These are phyloP conservation scores for Hydractinia symbiolongicarpus DNA, from an alignment of 30 jellyfish, hydroid and myxozoan genomes.

Conservation along the genomic window DNA sequence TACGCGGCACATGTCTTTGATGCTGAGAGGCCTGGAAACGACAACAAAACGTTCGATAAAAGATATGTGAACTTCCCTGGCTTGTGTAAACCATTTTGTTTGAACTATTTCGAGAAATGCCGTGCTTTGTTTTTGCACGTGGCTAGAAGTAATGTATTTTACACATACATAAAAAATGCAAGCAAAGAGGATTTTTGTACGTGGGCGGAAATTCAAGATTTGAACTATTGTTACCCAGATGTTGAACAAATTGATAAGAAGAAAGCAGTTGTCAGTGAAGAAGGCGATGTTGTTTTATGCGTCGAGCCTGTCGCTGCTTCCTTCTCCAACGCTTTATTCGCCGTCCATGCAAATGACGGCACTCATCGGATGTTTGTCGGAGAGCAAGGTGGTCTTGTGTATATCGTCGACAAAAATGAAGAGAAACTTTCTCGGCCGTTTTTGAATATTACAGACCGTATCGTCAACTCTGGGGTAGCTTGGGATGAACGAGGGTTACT, in stretches of 20 bases:
- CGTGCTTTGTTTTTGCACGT: constrained; percentile 32
- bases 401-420: constrained; percentile 34
- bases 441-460: constrained; percentile 45
- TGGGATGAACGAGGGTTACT: constrained; percentile 98
- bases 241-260: constrained; percentile 4
- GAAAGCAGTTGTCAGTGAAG: background rate
- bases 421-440: constrained; percentile 42
- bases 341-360: constrained; percentile 80
- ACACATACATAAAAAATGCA: constrained; percentile 22
- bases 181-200: constrained; percentile 43
- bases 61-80: constrained; percentile 73
- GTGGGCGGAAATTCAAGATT: constrained; percentile 76
- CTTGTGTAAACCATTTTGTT: constrained; percentile 56
- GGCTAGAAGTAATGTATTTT: constrained; percentile 36
- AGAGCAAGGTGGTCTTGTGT: constrained; percentile 69
- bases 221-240: constrained; percentile 69
- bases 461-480: constrained; percentile 71
- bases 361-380: constrained; percentile 70
- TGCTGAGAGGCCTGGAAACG: constrained; percentile 63
- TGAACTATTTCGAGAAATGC: constrained; percentile 38
- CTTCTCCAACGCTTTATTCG: constrained; percentile 55
- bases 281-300: constrained; percentile 40
- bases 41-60: constrained; percentile 24
- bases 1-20: constrained; percentile 92
- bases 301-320: constrained; percentile 46